Evolutionary conservation across 2,113 vertebrate species (phyloP).

Genomic region (mouse (Mus musculus)): GRCm39 chr4:31945501-31946000

Average conservation of each 20-base stretch:
- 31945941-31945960: neutral
- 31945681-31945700: neutral
- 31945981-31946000: neutral
- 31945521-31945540: slow-evolving; percentile 3
- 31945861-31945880: neutral
- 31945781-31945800: neutral
- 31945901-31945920: neutral
- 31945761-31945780: neutral
- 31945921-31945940: slow-evolving; percentile 8
- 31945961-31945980: slow-evolving; percentile 15
- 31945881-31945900: neutral
- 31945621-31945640: neutral
- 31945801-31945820: neutral
- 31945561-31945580: neutral
- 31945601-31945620: slow-evolving; percentile 53
- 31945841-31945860: neutral
- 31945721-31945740: neutral
- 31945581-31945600: slow-evolving; percentile 9
- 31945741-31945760: neutral
- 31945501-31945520: neutral
- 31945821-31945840: neutral
- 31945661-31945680: slow-evolving; percentile 4
- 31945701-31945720: neutral
- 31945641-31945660: neutral
- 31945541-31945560: neutral